Evolutionary conservation across 2,888 invertebrate species (phyloP).

Genomic region (Strigamia crassipes): DNA sequence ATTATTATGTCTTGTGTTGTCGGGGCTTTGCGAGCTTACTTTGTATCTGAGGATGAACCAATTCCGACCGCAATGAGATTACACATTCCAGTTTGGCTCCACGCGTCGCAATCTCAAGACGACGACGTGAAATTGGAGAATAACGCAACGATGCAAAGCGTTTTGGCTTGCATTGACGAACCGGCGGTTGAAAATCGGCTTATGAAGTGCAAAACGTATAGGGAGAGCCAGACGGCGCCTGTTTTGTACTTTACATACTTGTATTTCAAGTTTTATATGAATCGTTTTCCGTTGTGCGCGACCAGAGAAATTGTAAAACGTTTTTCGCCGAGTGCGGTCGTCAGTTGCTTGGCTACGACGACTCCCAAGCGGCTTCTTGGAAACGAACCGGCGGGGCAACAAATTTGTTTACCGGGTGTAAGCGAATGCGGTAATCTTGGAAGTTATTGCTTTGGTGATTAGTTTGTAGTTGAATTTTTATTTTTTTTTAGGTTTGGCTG

Average conservation of each 20-base stretch:
- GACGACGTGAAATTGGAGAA: background rate
- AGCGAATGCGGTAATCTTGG: background rate
- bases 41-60: background rate
- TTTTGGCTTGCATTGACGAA: background rate
- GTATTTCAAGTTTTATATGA: background rate
- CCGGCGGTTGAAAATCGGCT: background rate
- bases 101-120: background rate
- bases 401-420: background rate
- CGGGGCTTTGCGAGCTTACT: background rate
- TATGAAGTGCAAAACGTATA: background rate
- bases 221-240: background rate
- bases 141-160: background rate
- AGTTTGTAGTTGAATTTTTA: background rate
- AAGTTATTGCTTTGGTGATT: background rate
- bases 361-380: background rate
- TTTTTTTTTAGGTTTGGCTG: background rate
- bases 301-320: background rate
- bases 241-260: background rate
- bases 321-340: background rate
- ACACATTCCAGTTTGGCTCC: background rate
- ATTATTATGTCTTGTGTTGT: background rate
- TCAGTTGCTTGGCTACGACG: background rate
- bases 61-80: background rate
- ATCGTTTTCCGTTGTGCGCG: background rate
- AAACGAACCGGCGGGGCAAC: background rate